phyloP scores from a whole-genome alignment of 2,797 vertebrate species.

The Tapera naevia region DNA sequence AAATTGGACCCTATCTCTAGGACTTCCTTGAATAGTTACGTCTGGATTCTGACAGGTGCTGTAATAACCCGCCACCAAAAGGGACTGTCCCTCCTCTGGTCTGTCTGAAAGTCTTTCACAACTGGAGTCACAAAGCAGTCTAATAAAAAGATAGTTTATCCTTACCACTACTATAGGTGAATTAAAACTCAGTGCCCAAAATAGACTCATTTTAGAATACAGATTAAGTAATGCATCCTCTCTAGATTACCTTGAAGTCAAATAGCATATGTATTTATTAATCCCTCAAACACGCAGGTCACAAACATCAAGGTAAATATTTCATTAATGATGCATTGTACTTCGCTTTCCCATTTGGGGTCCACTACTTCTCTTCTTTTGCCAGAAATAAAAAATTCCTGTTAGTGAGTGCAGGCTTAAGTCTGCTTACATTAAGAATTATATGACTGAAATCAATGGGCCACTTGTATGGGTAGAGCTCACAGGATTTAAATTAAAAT shows the following conservation, averaged over 20 bases:
- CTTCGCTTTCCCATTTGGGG: not conserved
- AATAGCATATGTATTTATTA: not conserved
- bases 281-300: not conserved
- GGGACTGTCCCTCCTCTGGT: not conserved
- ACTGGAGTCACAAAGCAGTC: not conserved
- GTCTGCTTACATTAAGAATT: not conserved
- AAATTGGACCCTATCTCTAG: constrained; percentile 19
- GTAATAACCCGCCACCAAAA: constrained; percentile 23
- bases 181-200: constrained; percentile 10
- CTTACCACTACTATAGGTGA: not conserved
- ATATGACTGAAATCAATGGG: not conserved
- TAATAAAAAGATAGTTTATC: constrained; percentile 8
- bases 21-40: constrained; percentile 51
- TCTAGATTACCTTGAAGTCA: not conserved
- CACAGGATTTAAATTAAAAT: constrained; percentile 5
- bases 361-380: not conserved
- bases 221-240: constrained; percentile 12
- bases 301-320: not conserved
- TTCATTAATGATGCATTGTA: not conserved
- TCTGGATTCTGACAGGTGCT: constrained; percentile 39
- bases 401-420: not conserved
- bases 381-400: not conserved
- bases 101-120: not conserved
- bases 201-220: constrained; percentile 3
- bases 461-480: not conserved